phyloP scores from a whole-genome alignment of 2,888 invertebrate genomes.

The Tigriopus californicus region DNA sequence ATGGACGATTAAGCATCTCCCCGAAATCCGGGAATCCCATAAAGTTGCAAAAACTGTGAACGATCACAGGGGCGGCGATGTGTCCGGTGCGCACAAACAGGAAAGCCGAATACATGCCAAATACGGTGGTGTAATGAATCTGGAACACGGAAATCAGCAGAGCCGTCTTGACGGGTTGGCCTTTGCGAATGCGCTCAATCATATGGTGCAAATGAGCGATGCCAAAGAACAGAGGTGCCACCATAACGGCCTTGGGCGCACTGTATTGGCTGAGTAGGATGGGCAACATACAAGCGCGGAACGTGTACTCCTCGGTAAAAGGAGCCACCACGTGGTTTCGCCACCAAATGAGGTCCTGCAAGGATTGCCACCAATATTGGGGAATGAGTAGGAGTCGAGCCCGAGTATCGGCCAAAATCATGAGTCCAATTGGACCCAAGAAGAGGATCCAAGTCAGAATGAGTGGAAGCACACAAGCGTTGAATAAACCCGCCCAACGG shows the following conservation, averaged over 20 bases:
- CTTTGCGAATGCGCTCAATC: constrained; percentile 11
- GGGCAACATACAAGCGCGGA: constrained; percentile 85
- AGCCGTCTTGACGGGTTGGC: constrained; percentile 14
- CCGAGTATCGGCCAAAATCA: constrained; percentile 12
- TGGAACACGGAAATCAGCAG: constrained; percentile 40
- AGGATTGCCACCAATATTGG: constrained; percentile 19
- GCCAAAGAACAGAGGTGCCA: constrained; percentile 79
- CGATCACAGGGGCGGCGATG: constrained; percentile 63
- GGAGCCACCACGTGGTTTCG: constrained; percentile 79
- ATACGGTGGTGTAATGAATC: constrained; percentile 71
- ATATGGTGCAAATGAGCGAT: constrained; percentile 38
- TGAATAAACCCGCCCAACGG: constrained; percentile 46
- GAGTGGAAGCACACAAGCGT: constrained; percentile 52
- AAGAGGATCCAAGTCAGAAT: constrained; percentile 59
- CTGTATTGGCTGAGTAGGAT: constrained; percentile 60
- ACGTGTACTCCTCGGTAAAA: constrained; percentile 84
- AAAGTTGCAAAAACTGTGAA: constrained; percentile 86
- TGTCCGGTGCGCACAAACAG: constrained; percentile 41
- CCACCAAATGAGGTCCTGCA: constrained; percentile 59
- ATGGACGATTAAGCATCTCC: constrained; percentile 42
- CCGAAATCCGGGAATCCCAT: constrained; percentile 84
- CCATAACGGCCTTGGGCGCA: constrained; percentile 51
- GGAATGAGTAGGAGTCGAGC: neutral
- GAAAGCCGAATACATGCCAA: constrained; percentile 62
- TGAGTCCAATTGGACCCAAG: constrained; percentile 42